These are phyloP conservation scores for Drosophila diplacantha DNA, from an alignment of 2,888 invertebrate genomes.

Conservation along the genomic window DNA sequence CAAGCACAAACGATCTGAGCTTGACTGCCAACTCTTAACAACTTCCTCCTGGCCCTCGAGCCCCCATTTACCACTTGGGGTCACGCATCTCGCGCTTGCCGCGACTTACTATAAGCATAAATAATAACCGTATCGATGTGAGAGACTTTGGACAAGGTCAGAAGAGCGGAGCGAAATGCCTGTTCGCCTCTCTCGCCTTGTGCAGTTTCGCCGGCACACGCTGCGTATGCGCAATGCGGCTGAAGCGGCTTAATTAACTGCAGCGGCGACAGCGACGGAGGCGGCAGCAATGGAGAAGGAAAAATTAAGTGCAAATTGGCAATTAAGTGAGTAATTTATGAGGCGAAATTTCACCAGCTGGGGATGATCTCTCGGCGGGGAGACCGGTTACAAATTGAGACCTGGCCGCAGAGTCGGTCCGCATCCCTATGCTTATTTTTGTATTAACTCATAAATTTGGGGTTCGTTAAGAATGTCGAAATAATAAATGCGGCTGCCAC, in stretches of 20 bases:
- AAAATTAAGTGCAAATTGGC: slow-evolving; percentile 72
- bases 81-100: slow-evolving; percentile 9
- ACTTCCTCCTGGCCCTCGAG: slow-evolving; percentile 11
- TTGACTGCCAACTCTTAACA: not conserved
- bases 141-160: slow-evolving; percentile 46
- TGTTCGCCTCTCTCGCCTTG: slow-evolving; percentile 1
- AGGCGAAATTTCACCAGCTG: slow-evolving; percentile 53
- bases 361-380: slow-evolving; percentile 26
- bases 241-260: slow-evolving; percentile 62
- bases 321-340: slow-evolving; percentile 69
- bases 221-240: slow-evolving; percentile 59
- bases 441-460: slow-evolving; percentile 74
- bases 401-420: slow-evolving; percentile 26
- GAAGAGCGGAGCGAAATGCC: slow-evolving; percentile 26
- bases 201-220: slow-evolving; percentile 43
- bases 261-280: slow-evolving; percentile 19
- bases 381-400: slow-evolving; percentile 63
- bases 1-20: not conserved
- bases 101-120: slow-evolving; percentile 12
- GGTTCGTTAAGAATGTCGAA: slow-evolving; percentile 75
- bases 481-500: slow-evolving; percentile 72
- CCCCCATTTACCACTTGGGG: slow-evolving; percentile 16
- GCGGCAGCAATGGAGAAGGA: slow-evolving; percentile 30
- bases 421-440: slow-evolving; percentile 48
- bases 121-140: slow-evolving; percentile 25